These are phyloP conservation scores for Drosophila vallismaia DNA, from an alignment of 2,888 invertebrate species.

Conservation along the genomic window DNA sequence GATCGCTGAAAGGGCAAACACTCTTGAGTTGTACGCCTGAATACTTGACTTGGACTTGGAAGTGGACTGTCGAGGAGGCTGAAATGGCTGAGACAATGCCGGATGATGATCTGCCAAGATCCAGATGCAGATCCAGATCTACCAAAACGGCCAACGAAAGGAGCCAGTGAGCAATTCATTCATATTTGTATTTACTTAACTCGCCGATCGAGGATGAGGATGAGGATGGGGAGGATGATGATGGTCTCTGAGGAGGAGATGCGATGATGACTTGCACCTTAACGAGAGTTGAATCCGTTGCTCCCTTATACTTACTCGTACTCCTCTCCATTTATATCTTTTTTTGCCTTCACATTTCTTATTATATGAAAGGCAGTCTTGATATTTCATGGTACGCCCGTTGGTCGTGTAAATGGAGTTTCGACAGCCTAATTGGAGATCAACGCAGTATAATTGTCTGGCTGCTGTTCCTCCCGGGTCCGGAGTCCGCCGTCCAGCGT, in stretches of 20 bases:
- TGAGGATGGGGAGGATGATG: slow-evolving; percentile 38
- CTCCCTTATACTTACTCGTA: slow-evolving; percentile 16
- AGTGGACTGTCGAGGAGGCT: slow-evolving; percentile 5
- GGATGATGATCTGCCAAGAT: slow-evolving; percentile 67
- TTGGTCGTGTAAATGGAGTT: slow-evolving; percentile 78
- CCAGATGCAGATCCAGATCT: slow-evolving; percentile 32
- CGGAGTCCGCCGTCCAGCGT: neutral
- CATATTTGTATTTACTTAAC: slow-evolving; percentile 76
- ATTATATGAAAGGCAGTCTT: slow-evolving; percentile 53
- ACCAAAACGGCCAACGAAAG: slow-evolving; percentile 1
- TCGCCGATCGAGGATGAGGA: slow-evolving; percentile 51
- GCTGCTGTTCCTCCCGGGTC: slow-evolving; percentile 32
- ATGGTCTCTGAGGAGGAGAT: slow-evolving; percentile 50
- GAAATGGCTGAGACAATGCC: slow-evolving; percentile 53
- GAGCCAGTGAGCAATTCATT: slow-evolving; percentile 63
- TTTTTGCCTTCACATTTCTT: slow-evolving; percentile 33
- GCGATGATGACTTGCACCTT: slow-evolving; percentile 70
- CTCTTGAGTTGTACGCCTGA: slow-evolving; percentile 63
- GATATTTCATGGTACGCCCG: slow-evolving; percentile 67
- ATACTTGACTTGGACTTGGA: slow-evolving; percentile 48
- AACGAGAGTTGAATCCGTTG: slow-evolving; percentile 51
- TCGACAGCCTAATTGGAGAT: slow-evolving; percentile 81
- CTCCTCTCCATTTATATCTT: slow-evolving; percentile 5
- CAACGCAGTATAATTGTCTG: slow-evolving; percentile 76
- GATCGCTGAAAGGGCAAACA: slow-evolving; percentile 53